phyloP scores from a whole-genome alignment of 2,888 invertebrate species.

The Venusia cambrica region DNA sequence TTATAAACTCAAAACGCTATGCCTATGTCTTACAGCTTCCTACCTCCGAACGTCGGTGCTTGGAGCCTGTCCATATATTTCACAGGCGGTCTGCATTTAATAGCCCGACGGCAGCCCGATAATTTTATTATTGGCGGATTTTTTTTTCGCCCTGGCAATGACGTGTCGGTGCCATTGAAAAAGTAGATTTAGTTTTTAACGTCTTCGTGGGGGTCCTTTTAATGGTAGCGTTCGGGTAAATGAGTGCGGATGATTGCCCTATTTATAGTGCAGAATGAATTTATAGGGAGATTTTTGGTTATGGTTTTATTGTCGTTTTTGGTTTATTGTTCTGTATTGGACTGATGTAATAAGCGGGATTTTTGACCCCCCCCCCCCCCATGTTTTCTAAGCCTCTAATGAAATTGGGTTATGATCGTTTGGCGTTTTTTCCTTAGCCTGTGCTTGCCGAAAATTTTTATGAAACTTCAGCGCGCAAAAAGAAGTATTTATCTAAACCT shows the following conservation, averaged over 20 bases:
- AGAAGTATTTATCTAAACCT: too few relatives aligned
- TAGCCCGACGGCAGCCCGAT: constrained; percentile 71
- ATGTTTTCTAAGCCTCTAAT: too few relatives aligned
- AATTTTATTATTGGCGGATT: constrained; percentile 77
- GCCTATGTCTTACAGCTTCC: constrained; percentile 28
- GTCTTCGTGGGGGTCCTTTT: constrained; percentile 47
- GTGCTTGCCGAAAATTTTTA: too few relatives aligned
- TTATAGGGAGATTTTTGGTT: constrained; percentile 29
- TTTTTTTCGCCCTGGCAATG: constrained; percentile 51
- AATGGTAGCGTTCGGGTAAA: constrained; percentile 37
- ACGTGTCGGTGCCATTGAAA: constrained; percentile 62
- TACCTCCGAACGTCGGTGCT: constrained; percentile 37
- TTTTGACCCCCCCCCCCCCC: too few relatives aligned
- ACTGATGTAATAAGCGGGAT: constrained; percentile 3
- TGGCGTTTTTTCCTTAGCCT: too few relatives aligned
- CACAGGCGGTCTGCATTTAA: constrained; percentile 76
- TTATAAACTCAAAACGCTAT: constrained; percentile 23
- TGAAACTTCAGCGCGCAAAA: too few relatives aligned
- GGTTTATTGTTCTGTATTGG: constrained; percentile 15
- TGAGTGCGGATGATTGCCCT: constrained; percentile 43
- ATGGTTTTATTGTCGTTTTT: constrained; percentile 32
- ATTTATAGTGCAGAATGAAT: constrained; percentile 36
- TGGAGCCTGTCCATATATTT: constrained; percentile 62
- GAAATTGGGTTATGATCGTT: too few relatives aligned
- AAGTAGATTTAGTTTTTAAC: constrained; percentile 57